These are phyloP conservation scores for Oreotrochilus melanogaster DNA, from an alignment of 2,113 vertebrate genomes.

Conservation along the genomic window DNA sequence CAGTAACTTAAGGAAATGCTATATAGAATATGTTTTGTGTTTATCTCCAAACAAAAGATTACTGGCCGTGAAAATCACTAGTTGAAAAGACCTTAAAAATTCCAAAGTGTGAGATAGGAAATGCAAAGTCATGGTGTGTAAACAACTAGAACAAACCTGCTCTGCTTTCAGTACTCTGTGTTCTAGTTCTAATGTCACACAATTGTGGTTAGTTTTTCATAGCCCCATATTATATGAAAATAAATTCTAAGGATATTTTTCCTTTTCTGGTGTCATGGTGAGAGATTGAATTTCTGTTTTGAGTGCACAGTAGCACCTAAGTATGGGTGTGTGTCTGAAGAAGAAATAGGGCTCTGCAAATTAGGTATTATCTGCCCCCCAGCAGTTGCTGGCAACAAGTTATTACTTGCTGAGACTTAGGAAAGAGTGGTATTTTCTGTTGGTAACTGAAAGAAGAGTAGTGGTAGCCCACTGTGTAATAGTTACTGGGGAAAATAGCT, in stretches of 20 bases:
- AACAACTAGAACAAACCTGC: neutral
- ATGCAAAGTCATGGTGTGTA: neutral
- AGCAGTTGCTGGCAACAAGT: neutral
- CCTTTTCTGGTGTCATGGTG: neutral
- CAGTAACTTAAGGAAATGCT: neutral
- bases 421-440: neutral
- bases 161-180: neutral
- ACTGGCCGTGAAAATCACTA: neutral
- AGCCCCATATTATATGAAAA: neutral
- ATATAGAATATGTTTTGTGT: neutral
- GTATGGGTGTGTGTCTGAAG: neutral
- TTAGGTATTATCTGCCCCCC: neutral
- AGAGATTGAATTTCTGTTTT: neutral
- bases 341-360: neutral
- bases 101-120: neutral
- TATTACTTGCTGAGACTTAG: slow-evolving; percentile 4
- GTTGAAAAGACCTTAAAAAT: neutral
- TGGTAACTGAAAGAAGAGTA: neutral
- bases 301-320: neutral
- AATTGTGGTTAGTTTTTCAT: neutral
- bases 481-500: neutral
- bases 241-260: neutral
- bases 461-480: neutral
- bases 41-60: neutral
- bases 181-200: neutral